Evolutionary conservation across 2,113 vertebrate genomes (phyloP), one percentile per base, ranked within the genome.

Genomic region (Scomber japonicus): DNA sequence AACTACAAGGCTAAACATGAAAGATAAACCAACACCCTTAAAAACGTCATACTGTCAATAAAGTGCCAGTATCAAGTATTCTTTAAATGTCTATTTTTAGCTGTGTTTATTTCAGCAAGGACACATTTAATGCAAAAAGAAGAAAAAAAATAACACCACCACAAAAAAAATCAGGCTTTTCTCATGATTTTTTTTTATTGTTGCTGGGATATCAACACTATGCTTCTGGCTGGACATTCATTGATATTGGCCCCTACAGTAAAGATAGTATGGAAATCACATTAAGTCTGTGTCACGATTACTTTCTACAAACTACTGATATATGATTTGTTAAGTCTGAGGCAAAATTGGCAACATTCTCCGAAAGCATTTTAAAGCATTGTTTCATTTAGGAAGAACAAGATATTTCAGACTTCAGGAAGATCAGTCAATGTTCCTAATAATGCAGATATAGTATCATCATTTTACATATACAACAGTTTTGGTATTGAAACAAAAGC

Each of bases 101-200:
- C 6, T 16, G 0, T 9, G 63, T 64, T 50, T 3, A 6, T 63
- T 75, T 44, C 30, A 35, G 30, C 35, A 59, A 59, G 75, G 9
- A 2, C 2, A 50, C 0, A 9, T 62, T 56, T 71, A 17, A 61
- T 4, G 31, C 7, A 40, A 40, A 40, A 11, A 16, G 19, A 46
- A 21, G 12, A 2, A 57, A 61, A 48, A 30, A 44, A 65, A 48
- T 27, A 35, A 56, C 13, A 44, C 9, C 0, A 55, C 21, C 53
- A 74, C 31, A 30, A 24, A 0, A 11, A 59, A 40, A 17, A 54
- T 75, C 24, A 71, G 30, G 74, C n/a, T 49, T 86, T 86, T 83
- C 17, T 74, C 17, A 49, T 87, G 68, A 21, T 27, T 27, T 27
- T 27, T 82, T 85, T 90, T 89, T 87, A 84, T 91, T 91, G 64